phyloP scores from a whole-genome alignment of 64 coral and sea anemone genomes.

The Actinia equina region DNA sequence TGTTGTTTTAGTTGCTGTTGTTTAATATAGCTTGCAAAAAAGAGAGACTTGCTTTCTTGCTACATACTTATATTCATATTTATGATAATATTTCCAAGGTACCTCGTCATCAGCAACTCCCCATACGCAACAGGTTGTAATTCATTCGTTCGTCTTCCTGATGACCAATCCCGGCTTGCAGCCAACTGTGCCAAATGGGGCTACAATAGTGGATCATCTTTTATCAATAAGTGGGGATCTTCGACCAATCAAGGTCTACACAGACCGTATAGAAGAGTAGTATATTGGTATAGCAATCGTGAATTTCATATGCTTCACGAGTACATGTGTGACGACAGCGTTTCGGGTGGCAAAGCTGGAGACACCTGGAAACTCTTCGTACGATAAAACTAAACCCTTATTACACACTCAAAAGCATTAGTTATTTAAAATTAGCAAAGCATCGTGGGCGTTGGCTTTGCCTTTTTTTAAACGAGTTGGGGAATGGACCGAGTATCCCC shows the following conservation, averaged over 20 bases:
- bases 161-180: conserved; percentile 7
- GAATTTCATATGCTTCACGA: neutral
- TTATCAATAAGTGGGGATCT: conserved; percentile 8
- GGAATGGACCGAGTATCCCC: no score
- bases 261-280: neutral
- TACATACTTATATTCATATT: neutral
- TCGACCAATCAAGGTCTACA: neutral
- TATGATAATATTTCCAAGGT: neutral
- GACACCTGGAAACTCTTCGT: conserved; percentile 14
- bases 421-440: no score
- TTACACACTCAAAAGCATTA: no score
- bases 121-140: neutral
- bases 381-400: neutral
- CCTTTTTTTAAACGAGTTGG: no score
- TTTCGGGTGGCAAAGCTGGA: neutral
- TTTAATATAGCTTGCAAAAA: no score
- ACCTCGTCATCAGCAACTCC: neutral
- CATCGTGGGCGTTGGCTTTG: no score
- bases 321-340: conserved; percentile 22
- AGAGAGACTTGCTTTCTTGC: neutral
- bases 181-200: conserved; percentile 43
- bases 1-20: no score
- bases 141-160: conserved; percentile 25
- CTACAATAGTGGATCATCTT: neutral
- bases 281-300: neutral